These are phyloP conservation scores for Amphiprion percula DNA, from an alignment of 2,113 vertebrate species.

Conservation along the genomic window DNA sequence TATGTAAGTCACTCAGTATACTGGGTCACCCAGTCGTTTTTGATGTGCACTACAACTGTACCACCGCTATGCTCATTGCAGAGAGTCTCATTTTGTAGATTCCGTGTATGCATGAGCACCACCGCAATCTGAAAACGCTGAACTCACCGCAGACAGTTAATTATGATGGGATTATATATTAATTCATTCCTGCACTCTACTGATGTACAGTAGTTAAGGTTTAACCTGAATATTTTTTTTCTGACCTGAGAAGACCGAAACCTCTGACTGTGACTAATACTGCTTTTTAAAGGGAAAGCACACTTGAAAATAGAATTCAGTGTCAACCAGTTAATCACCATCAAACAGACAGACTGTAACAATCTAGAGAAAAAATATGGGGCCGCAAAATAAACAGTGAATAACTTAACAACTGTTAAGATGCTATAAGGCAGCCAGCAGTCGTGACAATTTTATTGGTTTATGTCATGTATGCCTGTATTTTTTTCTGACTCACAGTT, in stretches of 20 bases:
- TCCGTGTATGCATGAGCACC: not conserved
- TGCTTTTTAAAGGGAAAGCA: constrained; percentile 4
- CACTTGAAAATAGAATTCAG: not conserved
- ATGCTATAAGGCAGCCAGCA: not conserved
- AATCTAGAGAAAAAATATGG: not conserved
- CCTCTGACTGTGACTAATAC: constrained; percentile 5
- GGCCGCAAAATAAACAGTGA: not conserved
- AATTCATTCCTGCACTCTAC: not conserved
- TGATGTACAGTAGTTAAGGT: not conserved
- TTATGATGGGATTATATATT: not conserved
- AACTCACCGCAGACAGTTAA: not conserved
- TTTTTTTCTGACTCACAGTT: constrained; percentile 15
- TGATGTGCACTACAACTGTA: constrained; percentile 58
- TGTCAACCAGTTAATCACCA: not conserved
- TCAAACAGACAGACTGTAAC: not conserved
- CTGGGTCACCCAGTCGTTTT: constrained; percentile 76
- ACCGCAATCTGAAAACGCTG: not conserved
- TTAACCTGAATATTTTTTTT: not conserved
- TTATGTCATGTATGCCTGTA: not conserved
- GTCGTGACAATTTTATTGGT: not conserved
- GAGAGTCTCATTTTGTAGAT: constrained; percentile 8
- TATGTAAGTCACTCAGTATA: constrained; percentile 77
- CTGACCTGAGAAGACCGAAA: not conserved
- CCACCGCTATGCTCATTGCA: constrained; percentile 5
- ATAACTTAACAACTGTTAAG: not conserved